Base-by-base conservation (phyloP, 2,888 invertebrate species). In the Achlya flavicornis region DNA sequence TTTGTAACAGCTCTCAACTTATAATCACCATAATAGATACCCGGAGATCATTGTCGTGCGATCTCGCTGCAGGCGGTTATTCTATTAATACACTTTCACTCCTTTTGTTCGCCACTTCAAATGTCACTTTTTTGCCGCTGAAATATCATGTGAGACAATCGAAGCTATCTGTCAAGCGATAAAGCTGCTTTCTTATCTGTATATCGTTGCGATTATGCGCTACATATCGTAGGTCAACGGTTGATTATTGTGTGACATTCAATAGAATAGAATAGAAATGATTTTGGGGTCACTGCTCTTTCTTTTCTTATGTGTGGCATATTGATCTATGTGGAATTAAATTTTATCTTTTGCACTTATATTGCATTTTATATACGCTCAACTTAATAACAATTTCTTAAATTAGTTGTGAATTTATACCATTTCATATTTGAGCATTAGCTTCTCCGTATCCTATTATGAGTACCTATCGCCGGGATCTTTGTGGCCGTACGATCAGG, bases 11-110 rank as follows among this genome's bases (percentile, higher is more conserved):
- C 68, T 53, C 53, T 53, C 53, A 73, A 67, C 70, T 69, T 73
- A 79, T 83, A 78, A 82, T 79, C 74, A 74, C 72, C 71, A 65
- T 69, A 71, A 74, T 76, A 65, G 72, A 74, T 71, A 64, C 65
- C 62, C 64, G 58, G 65, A 67, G 69, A 68, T 77, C 72, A 80
- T 77, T 81, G 82, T 84, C 76, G 74, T 79, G 73, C 72, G 74
- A 74, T 79, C 75, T 72, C 70, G 75, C 72, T 68, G 61, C 69
- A 61, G 64, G 67, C 71, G 67, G 67, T 72, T 75, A 71, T 76
- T 72, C 75, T 64, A 61, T 58, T 66, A 75, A 77, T 83, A 78
- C 81, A 87, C 91, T 91, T 91, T 91, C 90, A 82, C 91, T 88
- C 79, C 86, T 84, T 88, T 91, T 91, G 91, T 91, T 88, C 79